Conservation (phyloP, 2,888 invertebrate species). For the Pseudococcus jackbeardsleyi region DNA sequence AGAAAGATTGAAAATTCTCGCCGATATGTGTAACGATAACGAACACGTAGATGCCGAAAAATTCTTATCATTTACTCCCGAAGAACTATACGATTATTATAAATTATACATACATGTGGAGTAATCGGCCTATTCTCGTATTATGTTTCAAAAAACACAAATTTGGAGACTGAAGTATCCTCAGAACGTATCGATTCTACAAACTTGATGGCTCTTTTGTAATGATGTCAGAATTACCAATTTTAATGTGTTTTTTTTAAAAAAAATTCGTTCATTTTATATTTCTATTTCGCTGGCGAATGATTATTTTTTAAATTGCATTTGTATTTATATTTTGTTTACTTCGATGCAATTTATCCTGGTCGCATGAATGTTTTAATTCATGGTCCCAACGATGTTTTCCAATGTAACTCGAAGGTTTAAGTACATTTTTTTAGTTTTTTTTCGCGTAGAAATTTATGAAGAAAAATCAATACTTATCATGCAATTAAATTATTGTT, state of each 20-base stretch:
- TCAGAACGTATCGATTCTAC: slow-evolving; percentile 67
- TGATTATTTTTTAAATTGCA: slow-evolving; percentile 15
- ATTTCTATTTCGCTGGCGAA: background rate
- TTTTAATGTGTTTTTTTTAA: slow-evolving; percentile 16
- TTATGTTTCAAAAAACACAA: background rate
- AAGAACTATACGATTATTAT: slow-evolving; percentile 62
- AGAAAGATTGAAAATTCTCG: slow-evolving; percentile 32
- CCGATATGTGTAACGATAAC: slow-evolving; percentile 23
- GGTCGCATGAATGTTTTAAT: background rate
- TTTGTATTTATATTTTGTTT: slow-evolving; percentile 11
- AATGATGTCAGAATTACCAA: slow-evolving; percentile 10
- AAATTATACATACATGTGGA: slow-evolving; percentile 39
- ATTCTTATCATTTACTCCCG: background rate
- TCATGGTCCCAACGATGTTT: background rate
- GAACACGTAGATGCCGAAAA: slow-evolving; percentile 17
- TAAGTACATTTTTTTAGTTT: background rate
- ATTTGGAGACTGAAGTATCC: slow-evolving; percentile 24
- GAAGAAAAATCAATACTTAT: background rate
- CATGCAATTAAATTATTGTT: slow-evolving; percentile 8
- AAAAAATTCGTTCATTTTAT: background rate
- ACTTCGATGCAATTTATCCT: background rate
- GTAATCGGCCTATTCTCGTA: background rate
- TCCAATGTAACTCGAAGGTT: background rate
- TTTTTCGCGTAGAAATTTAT: slow-evolving; percentile 10
- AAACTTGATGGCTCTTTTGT: background rate